Evolutionary conservation across 1,140 invertebrate species (phyloP), one percentile per base, ranked within the genome.

Genomic region (Drosophila setifemur): DNA sequence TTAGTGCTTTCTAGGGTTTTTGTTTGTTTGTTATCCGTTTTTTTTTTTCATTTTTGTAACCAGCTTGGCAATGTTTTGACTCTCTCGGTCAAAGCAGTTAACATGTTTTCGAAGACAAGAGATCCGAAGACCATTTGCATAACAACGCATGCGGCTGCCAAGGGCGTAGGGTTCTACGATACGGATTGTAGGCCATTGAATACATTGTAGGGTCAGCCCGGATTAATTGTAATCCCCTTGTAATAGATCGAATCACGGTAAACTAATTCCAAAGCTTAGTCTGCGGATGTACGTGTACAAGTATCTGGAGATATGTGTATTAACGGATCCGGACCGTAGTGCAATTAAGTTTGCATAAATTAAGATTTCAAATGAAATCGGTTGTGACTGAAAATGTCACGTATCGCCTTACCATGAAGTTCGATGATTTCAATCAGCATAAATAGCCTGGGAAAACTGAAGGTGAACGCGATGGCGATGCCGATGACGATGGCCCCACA

Each of bases 261-360:
- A 73, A 63, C 33, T 68, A 68, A 71, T 74, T 72, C 55, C 58
- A 64, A 54, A 60, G 60, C 54, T 66, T 60, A 74, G 53, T 70
- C 55, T 53, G 40, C 35, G 45, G 21, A 57, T 45, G 45, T 58
- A 57, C 40, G 33, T 33, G 16, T 26, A n/a, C 37, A 14, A 44
- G n/a, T 42, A 28, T 35, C 18, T 26, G 31, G 12, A 28, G 25
- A 23, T 25, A 39, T 54, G 18, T 19, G 66, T 52, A 61, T 67
- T 82, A 82, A 76, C 77, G 53, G 72, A 76, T 57, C 74, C 75
- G 52, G 50, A 52, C 63, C 69, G 81, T 53, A 83, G 60, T 66
- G 61, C 43, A 66, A 83, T 79, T 83, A 79, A 83, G 52, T 69
- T 79, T 85, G 81, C 60, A 83, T 83, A 83, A 85, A 83, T 83